Evolutionary conservation across 1,140 invertebrate genomes (phyloP).

Genomic region (Drosophila triauraria): DNA sequence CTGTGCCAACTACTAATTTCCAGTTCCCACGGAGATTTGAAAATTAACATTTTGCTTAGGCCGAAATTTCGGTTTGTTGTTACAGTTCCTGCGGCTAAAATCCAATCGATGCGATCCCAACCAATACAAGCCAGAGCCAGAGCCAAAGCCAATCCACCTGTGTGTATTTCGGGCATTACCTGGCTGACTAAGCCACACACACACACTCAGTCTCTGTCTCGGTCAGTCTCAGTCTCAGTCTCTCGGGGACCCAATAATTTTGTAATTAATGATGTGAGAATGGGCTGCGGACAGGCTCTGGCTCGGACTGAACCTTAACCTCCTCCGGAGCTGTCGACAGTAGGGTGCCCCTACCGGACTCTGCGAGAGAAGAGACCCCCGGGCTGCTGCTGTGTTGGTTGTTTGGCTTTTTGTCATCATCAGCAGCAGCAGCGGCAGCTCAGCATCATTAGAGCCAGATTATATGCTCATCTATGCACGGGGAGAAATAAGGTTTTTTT

Average conservation of each 20-base stretch:
- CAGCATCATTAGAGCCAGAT: conserved; percentile 72
- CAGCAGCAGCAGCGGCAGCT: conserved; percentile 43
- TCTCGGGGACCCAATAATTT: conserved; percentile 68
- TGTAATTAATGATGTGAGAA: conserved; percentile 83
- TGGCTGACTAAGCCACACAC: conserved; percentile 7
- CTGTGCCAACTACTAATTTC: conserved; percentile 74
- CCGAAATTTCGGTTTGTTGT: conserved; percentile 51
- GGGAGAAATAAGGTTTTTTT: neutral
- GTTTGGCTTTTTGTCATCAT: conserved; percentile 76
- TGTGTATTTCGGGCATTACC: conserved; percentile 34
- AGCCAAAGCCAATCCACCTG: conserved; percentile 56
- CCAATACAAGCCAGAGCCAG: no score
- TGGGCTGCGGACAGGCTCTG: conserved; percentile 66
- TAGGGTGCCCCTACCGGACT: conserved; percentile 56
- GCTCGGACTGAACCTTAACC: conserved; percentile 26
- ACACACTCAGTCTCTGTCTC: neutral
- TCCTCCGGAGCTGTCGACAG: conserved; percentile 75
- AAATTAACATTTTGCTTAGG: conserved; percentile 77
- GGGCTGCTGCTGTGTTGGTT: conserved; percentile 62
- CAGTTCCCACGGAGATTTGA: conserved; percentile 80
- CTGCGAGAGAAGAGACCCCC: conserved; percentile 37
- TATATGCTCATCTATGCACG: conserved; percentile 54
- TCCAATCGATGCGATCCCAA: conserved; percentile 17
- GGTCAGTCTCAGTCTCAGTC: neutral
- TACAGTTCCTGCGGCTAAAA: conserved; percentile 77